Conservation (phyloP, 64 coral and sea anemone genomes). For the Montipora sp. region DNA sequence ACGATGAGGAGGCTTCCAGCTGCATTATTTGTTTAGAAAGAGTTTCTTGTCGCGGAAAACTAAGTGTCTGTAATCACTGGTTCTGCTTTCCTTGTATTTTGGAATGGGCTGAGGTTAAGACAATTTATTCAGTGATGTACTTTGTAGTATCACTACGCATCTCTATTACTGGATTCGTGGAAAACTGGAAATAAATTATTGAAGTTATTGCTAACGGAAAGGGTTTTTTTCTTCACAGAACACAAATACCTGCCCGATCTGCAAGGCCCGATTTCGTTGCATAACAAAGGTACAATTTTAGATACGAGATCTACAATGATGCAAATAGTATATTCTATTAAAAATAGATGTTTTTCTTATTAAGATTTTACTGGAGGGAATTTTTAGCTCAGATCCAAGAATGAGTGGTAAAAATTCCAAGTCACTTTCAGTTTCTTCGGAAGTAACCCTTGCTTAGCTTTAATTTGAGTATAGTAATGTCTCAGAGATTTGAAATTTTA, state of each 20-base stretch:
- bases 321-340: constrained; percentile 6
- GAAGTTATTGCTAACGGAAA: constrained; percentile 6
- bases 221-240: constrained; percentile 77
- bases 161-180: background rate
- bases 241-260: constrained; percentile 97
- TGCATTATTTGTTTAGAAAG: constrained; percentile 97
- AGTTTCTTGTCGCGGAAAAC: constrained; percentile 89
- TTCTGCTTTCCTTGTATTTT: constrained; percentile 95
- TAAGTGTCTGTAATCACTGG: constrained; percentile 97
- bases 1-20: constrained; percentile 45
- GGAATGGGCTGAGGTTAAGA: constrained; percentile 95
- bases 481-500: background rate
- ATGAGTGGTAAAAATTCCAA: background rate
- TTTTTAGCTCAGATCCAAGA: background rate
- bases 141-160: constrained; percentile 9
- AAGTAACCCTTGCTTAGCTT: background rate
- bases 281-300: constrained; percentile 93
- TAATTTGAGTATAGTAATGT: background rate
- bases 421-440: background rate
- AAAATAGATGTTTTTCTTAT: constrained; percentile 24
- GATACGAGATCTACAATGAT: background rate
- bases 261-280: constrained; percentile 93
- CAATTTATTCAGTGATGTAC: background rate
- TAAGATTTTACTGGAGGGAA: background rate
- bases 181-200: constrained; percentile 32